Conservation (phyloP, 2,797 vertebrate genomes). For the Thamnophis elegans region DNA sequence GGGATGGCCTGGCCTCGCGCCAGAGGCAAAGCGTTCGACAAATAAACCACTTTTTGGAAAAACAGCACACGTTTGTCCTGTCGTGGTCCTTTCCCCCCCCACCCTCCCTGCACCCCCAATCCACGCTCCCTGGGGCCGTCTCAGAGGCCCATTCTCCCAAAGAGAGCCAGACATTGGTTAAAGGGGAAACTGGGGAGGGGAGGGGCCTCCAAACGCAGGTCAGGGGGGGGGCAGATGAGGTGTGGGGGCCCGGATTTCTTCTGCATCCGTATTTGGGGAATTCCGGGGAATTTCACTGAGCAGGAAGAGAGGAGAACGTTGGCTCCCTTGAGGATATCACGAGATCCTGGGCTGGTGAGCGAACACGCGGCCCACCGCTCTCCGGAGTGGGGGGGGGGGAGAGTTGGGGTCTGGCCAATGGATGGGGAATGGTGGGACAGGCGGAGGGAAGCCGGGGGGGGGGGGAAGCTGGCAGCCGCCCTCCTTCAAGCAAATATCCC, state of each 20-base stretch:
- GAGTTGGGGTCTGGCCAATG: neutral
- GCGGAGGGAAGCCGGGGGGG: neutral
- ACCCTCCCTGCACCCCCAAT: too few species aligned
- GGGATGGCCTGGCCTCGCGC: neutral
- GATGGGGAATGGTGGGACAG: too few species aligned
- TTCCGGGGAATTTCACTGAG: neutral
- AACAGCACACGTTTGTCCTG: neutral
- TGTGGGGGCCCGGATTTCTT: neutral
- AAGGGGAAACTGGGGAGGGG: neutral
- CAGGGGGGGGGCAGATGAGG: neutral
- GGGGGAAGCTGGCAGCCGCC: neutral
- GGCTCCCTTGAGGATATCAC: too few species aligned
- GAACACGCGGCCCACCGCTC: too few species aligned
- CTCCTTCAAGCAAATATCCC: neutral
- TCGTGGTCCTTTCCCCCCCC: neutral
- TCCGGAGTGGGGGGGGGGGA: neutral
- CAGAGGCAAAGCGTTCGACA: neutral
- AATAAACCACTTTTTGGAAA: slow-evolving; percentile 24
- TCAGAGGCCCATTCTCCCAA: rapidly evolving
- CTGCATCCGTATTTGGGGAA: neutral
- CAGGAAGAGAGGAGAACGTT: neutral
- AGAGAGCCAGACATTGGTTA: neutral
- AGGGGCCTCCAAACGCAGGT: neutral
- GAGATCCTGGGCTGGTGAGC: neutral
- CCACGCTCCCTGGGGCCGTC: neutral